These are phyloP conservation scores for Xiphorhynchus elegans DNA, from an alignment of 2,113 vertebrate genomes.

Conservation along the genomic window DNA sequence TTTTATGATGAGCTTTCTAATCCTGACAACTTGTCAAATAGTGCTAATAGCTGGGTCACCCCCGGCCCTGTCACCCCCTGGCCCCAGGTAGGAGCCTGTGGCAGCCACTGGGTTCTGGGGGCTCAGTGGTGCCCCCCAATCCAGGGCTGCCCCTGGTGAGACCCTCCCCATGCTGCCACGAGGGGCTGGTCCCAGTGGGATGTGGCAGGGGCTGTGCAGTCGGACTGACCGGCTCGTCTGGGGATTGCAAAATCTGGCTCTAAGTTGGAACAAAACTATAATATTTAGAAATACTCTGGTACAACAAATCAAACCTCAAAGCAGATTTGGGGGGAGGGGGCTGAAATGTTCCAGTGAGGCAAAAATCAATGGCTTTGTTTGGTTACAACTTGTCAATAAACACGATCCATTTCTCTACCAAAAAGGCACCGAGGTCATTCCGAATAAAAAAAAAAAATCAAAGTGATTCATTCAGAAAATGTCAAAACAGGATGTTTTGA, in stretches of 20 bases:
- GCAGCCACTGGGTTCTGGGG: rapidly evolving
- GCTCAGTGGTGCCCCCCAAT: rapidly evolving
- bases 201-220: not conserved
- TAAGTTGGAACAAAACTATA: not conserved
- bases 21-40: slow-evolving; percentile 79
- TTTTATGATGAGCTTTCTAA: slow-evolving; percentile 78
- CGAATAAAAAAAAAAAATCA: not conserved
- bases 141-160: not conserved
- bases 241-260: not conserved
- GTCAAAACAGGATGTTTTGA: slow-evolving; percentile 67
- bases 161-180: rapidly evolving
- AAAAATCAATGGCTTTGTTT: not conserved
- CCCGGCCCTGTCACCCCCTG: rapidly evolving
- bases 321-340: not conserved
- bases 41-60: slow-evolving; percentile 48
- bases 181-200: not conserved
- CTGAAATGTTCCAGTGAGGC: not conserved
- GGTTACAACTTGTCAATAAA: not conserved
- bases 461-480: slow-evolving; percentile 65
- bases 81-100: not conserved
- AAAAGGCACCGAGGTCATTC: slow-evolving; percentile 2
- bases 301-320: not conserved
- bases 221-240: rapidly evolving
- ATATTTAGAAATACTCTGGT: not conserved
- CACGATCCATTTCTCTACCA: not conserved